phyloP scores from a whole-genome alignment of 2,113 vertebrate genomes.

The Mionectes macconnelli region DNA sequence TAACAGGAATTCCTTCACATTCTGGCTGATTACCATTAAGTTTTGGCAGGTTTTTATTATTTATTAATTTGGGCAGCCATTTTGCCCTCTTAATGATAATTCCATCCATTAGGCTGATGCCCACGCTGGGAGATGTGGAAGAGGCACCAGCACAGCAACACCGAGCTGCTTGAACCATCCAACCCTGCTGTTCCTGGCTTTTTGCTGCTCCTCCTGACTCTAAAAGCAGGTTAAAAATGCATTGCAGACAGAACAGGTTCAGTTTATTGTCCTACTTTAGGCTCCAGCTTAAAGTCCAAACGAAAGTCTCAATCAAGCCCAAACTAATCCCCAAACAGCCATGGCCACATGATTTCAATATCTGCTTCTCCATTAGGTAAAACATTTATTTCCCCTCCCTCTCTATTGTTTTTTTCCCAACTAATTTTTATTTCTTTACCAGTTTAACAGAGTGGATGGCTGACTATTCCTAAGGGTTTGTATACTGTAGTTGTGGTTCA shows the following conservation, averaged over 20 bases:
- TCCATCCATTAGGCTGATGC: not conserved
- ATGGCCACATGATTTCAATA: not conserved
- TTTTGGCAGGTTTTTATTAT: not conserved
- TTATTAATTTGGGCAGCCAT: not conserved
- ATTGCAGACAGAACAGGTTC: not conserved
- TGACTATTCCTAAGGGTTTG: not conserved
- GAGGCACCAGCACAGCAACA: not conserved
- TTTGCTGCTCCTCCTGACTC: not conserved
- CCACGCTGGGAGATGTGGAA: accelerated
- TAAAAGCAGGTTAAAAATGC: not conserved
- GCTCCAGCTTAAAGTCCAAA: not conserved
- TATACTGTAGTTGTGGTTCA: not conserved
- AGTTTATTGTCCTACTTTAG: not conserved
- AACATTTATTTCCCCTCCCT: not conserved
- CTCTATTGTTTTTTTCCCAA: not conserved
- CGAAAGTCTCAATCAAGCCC: not conserved
- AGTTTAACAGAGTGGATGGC: not conserved
- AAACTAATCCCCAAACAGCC: not conserved
- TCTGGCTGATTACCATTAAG: not conserved
- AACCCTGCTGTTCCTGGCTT: not conserved
- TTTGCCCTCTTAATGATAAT: not conserved
- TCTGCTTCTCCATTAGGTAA: not conserved
- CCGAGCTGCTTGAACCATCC: not conserved
- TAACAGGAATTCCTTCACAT: not conserved
- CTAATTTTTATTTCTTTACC: not conserved